Conservation (phyloP, 2,113 vertebrate genomes). For the Agelaius tricolor region DNA sequence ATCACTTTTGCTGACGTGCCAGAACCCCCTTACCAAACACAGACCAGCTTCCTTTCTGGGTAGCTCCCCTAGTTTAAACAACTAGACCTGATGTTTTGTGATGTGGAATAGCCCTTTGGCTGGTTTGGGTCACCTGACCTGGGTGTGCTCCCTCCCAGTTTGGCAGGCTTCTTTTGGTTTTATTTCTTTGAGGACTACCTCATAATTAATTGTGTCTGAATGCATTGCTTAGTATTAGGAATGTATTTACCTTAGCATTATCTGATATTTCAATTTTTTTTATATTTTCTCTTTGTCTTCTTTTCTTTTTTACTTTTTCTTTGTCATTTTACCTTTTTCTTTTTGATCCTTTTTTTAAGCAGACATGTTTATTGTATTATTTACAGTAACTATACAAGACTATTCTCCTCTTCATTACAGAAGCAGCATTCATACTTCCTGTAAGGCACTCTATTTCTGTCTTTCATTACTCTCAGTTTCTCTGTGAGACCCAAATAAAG, state of each 20-base stretch:
- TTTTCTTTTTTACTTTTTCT: too few relatives aligned
- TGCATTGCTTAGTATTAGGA: background rate
- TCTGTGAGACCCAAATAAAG: background rate
- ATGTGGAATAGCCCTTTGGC: background rate
- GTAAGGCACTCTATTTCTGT: background rate
- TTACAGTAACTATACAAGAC: background rate
- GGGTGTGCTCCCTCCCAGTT: background rate
- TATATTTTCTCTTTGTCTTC: background rate
- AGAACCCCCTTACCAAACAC: background rate
- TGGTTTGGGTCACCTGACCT: background rate
- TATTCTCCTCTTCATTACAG: background rate
- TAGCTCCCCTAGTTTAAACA: background rate
- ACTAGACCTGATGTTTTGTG: background rate
- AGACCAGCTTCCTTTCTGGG: background rate
- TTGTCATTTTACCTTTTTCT: background rate
- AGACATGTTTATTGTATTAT: background rate
- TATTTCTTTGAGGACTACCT: background rate
- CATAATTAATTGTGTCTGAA: background rate
- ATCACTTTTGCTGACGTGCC: background rate
- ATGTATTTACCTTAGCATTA: background rate
- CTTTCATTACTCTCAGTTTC: background rate
- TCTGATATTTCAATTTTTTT: fast-evolving
- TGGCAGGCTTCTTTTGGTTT: background rate
- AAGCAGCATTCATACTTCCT: background rate
- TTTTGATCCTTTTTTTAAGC: background rate